Conservation (phyloP, 2,888 invertebrate genomes). For the Lasioglossum calceatum region DNA sequence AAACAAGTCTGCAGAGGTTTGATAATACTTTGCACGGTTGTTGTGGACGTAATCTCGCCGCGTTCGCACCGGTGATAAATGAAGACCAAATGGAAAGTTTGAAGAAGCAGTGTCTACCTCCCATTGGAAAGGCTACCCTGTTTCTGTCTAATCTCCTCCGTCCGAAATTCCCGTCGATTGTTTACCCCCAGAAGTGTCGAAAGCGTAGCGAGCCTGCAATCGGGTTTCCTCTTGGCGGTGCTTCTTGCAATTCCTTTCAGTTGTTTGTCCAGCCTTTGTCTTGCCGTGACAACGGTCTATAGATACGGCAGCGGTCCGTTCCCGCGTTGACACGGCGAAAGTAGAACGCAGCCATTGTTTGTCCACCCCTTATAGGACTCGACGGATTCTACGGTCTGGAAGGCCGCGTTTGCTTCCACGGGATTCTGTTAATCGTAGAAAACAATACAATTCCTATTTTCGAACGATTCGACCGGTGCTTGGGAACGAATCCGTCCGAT, state of each 20-base stretch:
- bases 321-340: neutral
- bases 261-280: constrained; percentile 15
- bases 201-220: constrained; percentile 14
- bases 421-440: neutral
- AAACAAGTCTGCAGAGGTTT: neutral
- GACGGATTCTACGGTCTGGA: neutral
- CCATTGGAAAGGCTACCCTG: neutral
- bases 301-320: neutral
- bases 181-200: neutral
- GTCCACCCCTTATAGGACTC: neutral
- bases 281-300: neutral
- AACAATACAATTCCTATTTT: constrained; percentile 1
- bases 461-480: neutral
- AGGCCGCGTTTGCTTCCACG: neutral
- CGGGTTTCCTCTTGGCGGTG: constrained; percentile 5
- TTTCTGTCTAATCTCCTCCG: neutral
- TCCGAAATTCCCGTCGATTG: constrained; percentile 17
- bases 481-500: neutral
- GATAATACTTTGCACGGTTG: neutral
- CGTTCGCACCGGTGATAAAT: neutral
- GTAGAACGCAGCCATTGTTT: constrained; percentile 7
- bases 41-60: neutral
- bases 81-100: neutral
- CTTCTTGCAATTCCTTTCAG: neutral
- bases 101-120: neutral